A percentile compares a stretch with the other conserved stretches of the same genome.
Evolutionary conservation across 2,797 vertebrate genomes (phyloP).

Genomic region (Gymnothorax javanicus): DNA sequence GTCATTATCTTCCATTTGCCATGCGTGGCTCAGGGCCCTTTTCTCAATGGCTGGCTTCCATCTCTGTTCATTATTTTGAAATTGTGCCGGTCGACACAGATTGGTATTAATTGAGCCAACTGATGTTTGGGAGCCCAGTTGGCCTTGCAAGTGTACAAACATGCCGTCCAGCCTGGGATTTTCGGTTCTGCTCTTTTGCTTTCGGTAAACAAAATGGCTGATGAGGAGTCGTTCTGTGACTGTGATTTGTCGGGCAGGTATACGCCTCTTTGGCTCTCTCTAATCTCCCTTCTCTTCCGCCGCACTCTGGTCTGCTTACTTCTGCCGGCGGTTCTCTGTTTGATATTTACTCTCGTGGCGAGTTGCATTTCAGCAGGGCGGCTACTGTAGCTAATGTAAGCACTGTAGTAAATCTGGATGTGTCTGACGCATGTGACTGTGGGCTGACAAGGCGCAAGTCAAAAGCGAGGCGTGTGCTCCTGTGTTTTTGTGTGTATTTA

Average conservation of each 20-base stretch:
- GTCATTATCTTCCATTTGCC: neutral
- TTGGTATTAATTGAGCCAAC: neutral
- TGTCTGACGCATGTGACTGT: neutral
- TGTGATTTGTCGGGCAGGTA: neutral
- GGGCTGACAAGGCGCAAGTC: neutral
- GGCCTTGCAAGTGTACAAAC: neutral
- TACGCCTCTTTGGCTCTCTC: neutral
- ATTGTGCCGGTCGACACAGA: neutral
- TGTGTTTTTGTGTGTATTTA: constrained; percentile 21
- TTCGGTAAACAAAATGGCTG: neutral
- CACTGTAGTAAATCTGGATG: constrained; percentile 10
- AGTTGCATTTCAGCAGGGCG: constrained; percentile 65
- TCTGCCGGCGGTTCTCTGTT: constrained; percentile 6
- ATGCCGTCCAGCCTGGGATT: no score
- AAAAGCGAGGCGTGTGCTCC: neutral
- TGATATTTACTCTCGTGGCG: constrained; percentile 60
- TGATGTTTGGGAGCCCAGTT: neutral
- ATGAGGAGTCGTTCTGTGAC: neutral
- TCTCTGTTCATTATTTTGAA: neutral
- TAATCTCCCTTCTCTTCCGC: neutral
- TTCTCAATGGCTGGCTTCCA: neutral
- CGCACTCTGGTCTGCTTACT: neutral
- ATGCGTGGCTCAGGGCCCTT: neutral
- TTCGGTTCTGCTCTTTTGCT: neutral
- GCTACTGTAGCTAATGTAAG: constrained; percentile 65